Percentiles rank a stretch among this genome's conserved stretches.
These are phyloP conservation scores for Acrocephalus arundinaceus DNA, from an alignment of 2,113 vertebrate genomes.

Conservation along the genomic window DNA sequence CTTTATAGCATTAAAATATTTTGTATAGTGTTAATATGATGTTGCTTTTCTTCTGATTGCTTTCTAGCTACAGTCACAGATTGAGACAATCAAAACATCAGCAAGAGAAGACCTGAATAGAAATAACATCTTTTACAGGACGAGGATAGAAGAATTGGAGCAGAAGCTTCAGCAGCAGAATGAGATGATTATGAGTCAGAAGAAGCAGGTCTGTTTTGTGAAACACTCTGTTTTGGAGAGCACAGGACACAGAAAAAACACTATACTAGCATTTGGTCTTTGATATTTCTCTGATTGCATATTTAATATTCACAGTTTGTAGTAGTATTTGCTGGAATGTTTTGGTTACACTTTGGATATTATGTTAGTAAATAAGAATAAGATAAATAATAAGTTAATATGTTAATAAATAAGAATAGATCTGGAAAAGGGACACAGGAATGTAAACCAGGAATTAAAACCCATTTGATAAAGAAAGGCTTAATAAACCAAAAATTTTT, in stretches of 20 bases:
- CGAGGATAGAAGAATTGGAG: constrained; percentile 78
- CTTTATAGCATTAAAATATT: neutral
- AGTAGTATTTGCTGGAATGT: neutral
- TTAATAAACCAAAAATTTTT: neutral
- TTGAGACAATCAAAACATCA: constrained; percentile 74
- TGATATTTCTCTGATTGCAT: neutral
- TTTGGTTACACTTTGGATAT: neutral
- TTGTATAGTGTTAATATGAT: neutral
- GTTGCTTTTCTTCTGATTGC: neutral
- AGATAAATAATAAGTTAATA: neutral
- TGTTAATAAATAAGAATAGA: neutral
- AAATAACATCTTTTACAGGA: constrained; percentile 73
- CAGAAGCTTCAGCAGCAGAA: constrained; percentile 83
- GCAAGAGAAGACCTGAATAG: constrained; percentile 74
- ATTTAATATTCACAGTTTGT: neutral
- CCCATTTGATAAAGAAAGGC: neutral
- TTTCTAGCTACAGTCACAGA: constrained; percentile 78
- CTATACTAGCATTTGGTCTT: neutral
- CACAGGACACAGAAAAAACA: neutral
- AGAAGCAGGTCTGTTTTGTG: constrained; percentile 78
- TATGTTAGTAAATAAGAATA: neutral
- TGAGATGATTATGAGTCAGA: constrained; percentile 77
- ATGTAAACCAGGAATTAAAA: neutral
- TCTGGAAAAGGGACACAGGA: neutral
- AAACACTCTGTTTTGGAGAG: neutral